A percentile compares a stretch with the other conserved stretches of the same genome.
phyloP scores from a whole-genome alignment of 1,140 invertebrate genomes.

The Rhagoletis zephyria region DNA sequence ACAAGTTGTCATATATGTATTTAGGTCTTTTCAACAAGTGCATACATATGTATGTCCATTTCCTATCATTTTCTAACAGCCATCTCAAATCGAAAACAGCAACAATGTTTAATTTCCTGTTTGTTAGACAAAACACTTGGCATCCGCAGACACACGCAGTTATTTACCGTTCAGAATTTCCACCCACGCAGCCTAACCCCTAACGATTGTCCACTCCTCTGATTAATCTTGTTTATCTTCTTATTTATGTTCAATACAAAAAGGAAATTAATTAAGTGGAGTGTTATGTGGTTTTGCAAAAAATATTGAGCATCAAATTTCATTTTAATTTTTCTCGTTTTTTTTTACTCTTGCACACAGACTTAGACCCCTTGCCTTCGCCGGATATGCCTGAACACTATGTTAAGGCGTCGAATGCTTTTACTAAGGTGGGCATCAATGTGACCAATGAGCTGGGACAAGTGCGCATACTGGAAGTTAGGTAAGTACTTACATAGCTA shows the following conservation, averaged over 20 bases:
- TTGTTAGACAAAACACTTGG: neutral
- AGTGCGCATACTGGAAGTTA: conserved; percentile 68
- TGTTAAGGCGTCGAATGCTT: conserved; percentile 61
- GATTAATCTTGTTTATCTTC: neutral
- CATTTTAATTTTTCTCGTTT: neutral
- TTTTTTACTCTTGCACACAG: conserved; percentile 52
- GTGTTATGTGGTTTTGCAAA: neutral
- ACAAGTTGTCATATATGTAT: neutral
- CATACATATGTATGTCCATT: neutral
- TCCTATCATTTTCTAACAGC: conserved; percentile 5
- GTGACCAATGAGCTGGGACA: conserved; percentile 72
- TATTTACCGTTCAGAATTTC: neutral
- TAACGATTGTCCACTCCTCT: neutral
- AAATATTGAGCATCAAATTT: neutral
- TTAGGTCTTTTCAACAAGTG: neutral
- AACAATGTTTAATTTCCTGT: neutral
- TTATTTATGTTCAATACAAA: neutral
- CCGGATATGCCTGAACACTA: conserved; percentile 61
- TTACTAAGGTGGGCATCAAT: conserved; percentile 71
- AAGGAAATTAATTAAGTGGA: conserved; percentile 31
- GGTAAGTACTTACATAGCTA: conserved; percentile 61
- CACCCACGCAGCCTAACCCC: too few relatives aligned
- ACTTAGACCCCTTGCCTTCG: conserved; percentile 65
- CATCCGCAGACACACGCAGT: neutral
- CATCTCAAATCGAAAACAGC: neutral